These are phyloP conservation scores for Drosophila kanapiae DNA, from an alignment of 1,140 invertebrate species.

Conservation along the genomic window DNA sequence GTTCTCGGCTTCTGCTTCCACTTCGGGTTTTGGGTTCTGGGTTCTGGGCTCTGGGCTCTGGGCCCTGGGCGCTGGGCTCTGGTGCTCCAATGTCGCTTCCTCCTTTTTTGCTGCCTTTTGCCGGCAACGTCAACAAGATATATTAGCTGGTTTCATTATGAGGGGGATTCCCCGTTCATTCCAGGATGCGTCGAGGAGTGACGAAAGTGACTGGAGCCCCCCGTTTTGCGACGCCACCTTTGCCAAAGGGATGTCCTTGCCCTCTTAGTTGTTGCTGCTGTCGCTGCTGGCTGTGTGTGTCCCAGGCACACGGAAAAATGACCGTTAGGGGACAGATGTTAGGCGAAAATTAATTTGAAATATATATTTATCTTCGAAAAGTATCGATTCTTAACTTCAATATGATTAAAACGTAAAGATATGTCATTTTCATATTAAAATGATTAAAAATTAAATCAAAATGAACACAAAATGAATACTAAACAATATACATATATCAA, in stretches of 20 bases:
- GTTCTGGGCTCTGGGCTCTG: neutral
- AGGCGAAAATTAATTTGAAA: neutral
- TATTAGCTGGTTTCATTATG: constrained; percentile 78
- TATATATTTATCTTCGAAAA: neutral
- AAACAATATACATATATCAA: no score
- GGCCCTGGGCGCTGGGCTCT: neutral
- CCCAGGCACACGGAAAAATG: neutral
- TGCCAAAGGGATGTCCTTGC: constrained; percentile 37
- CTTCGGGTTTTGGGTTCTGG: constrained; percentile 19
- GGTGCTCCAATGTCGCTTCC: constrained; percentile 28
- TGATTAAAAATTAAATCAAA: no score
- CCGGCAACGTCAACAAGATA: constrained; percentile 67
- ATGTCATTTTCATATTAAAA: neutral
- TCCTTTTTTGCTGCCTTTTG: constrained; percentile 37
- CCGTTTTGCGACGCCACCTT: neutral
- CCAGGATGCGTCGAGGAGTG: constrained; percentile 52
- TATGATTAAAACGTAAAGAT: neutral
- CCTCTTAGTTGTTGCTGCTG: constrained; percentile 14
- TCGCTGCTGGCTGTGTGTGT: constrained; percentile 23
- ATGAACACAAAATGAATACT: neutral
- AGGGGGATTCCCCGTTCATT: constrained; percentile 27
- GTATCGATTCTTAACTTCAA: neutral
- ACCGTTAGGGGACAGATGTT: neutral
- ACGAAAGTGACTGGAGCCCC: constrained; percentile 17
- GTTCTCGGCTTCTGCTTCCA: constrained; percentile 28